Percentiles rank a stretch among this genome's conserved stretches.
phyloP scores from a whole-genome alignment of 1,140 invertebrate genomes.

The Calliopsis andreniformis region DNA sequence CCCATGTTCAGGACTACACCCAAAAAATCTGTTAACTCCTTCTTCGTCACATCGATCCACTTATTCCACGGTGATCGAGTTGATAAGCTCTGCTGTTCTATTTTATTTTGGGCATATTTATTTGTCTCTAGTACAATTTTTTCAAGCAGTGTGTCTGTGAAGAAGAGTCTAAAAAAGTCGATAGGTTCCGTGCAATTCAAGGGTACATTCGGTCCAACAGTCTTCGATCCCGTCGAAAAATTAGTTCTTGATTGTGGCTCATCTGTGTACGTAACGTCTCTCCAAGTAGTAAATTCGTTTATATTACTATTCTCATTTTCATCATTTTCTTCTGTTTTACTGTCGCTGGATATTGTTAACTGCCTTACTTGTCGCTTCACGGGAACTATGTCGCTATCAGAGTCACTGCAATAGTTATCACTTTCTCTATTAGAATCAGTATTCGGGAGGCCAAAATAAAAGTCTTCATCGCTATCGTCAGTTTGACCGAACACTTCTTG shows the following conservation, averaged over 20 bases:
- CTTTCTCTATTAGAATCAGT: neutral
- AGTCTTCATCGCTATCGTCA: too few species aligned
- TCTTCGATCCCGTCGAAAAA: conserved; percentile 22
- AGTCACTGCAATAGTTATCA: neutral
- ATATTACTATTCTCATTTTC: neutral
- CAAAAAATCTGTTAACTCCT: conserved; percentile 23
- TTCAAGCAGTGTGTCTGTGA: conserved; percentile 24
- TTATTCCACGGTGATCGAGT: conserved; percentile 18
- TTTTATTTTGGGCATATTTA: conserved; percentile 36
- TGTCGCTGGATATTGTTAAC: too few species aligned
- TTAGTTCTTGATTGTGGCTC: neutral
- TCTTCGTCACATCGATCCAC: conserved; percentile 23
- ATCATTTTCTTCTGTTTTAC: conserved; percentile 1
- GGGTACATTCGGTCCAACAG: conserved; percentile 11
- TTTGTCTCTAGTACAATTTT: conserved; percentile 34
- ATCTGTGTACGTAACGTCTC: neutral
- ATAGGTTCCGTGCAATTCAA: conserved; percentile 15
- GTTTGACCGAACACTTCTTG: too few species aligned
- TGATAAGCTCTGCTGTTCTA: neutral
- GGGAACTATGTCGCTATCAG: neutral
- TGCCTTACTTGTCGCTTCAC: neutral
- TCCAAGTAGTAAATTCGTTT: conserved; percentile 15
- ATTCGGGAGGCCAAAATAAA: neutral
- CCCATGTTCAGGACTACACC: conserved; percentile 41
- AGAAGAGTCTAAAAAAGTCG: conserved; percentile 35